Evolutionary conservation across 1,140 invertebrate genomes (phyloP).

Genomic region (Aphelinus atriplicis): DNA sequence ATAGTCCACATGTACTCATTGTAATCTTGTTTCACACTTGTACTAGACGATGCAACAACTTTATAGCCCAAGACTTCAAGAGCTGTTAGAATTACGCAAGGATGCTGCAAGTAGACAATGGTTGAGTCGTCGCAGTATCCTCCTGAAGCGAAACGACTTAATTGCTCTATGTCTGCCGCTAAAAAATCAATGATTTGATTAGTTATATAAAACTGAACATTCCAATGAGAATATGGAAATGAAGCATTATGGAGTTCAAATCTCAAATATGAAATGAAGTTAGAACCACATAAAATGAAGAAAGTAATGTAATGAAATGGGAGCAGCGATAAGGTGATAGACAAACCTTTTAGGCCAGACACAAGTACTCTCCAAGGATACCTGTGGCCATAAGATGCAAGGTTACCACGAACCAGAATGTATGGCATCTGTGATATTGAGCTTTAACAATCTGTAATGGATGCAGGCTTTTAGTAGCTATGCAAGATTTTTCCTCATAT

Average conservation of each 20-base stretch:
- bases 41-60: constrained; percentile 85
- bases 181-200: constrained; percentile 50
- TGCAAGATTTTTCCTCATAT: constrained; percentile 2
- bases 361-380: constrained; percentile 86
- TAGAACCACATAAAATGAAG: too few species aligned
- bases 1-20: constrained; percentile 93
- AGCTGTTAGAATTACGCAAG: constrained; percentile 85
- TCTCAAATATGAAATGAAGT: too few species aligned
- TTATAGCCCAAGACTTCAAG: constrained; percentile 86
- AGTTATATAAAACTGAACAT: not conserved
- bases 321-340: not conserved
- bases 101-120: constrained; percentile 86
- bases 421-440: constrained; percentile 76
- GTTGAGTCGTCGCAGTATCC: constrained; percentile 82
- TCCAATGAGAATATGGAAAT: not conserved
- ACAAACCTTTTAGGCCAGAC: constrained; percentile 81
- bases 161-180: constrained; percentile 83
- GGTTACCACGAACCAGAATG: constrained; percentile 86
- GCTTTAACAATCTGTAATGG: constrained; percentile 46
- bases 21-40: constrained; percentile 84
- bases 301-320: constrained; percentile 14
- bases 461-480: constrained; percentile 25
- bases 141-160: constrained; percentile 80
- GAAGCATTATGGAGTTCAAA: not conserved
- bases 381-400: constrained; percentile 84